Evolutionary conservation across 2,888 invertebrate genomes (phyloP).

Genomic region (Iphiclides podalirius): DNA sequence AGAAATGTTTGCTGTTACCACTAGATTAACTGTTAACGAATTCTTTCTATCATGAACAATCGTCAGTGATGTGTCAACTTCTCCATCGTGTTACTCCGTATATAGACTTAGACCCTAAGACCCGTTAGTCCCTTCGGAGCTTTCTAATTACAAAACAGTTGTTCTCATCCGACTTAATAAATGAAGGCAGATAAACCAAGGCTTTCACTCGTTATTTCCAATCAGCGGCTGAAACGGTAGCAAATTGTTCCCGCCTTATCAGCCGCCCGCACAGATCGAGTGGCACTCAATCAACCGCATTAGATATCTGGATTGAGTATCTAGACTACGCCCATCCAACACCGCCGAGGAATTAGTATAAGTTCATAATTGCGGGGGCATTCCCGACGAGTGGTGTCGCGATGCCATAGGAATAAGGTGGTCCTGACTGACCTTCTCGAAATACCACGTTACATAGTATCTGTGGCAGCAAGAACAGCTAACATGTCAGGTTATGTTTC

Average conservation of each 20-base stretch:
- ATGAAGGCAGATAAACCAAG: constrained; percentile 11
- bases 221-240: constrained; percentile 6
- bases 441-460: too few relatives aligned
- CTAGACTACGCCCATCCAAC: constrained; percentile 11
- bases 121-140: neutral
- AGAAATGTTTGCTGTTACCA: too few relatives aligned
- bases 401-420: neutral
- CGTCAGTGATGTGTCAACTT: too few relatives aligned
- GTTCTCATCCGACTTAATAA: constrained; percentile 11
- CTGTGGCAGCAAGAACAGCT: too few relatives aligned
- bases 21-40: too few relatives aligned
- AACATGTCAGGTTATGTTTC: too few relatives aligned
- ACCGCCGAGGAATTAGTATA: constrained; percentile 11
- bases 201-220: constrained; percentile 19
- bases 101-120: too few relatives aligned
- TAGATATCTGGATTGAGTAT: constrained; percentile 16
- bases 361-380: constrained; percentile 18
- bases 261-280: constrained; percentile 6
- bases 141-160: constrained; percentile 21
- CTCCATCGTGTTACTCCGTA: too few relatives aligned
- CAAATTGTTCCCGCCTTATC: constrained; percentile 21
- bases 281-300: constrained; percentile 17
- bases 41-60: too few relatives aligned
- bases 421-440: too few relatives aligned
- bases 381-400: constrained; percentile 1